Conservation (phyloP, 2,797 vertebrate species). For the Dipus sagitta region DNA sequence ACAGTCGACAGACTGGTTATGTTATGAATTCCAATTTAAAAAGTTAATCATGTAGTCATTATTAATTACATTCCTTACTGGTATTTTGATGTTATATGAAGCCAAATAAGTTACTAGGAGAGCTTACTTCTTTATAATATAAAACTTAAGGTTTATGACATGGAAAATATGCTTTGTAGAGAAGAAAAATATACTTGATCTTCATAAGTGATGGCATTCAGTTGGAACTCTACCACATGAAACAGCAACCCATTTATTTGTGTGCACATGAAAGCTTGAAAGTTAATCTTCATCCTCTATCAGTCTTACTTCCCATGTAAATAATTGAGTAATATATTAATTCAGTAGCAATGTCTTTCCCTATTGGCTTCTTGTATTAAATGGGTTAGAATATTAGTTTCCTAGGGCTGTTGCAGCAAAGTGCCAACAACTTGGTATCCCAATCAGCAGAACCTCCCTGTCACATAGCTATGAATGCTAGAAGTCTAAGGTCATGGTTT, state of each 20-base stretch:
- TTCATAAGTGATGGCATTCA: slow-evolving; percentile 17
- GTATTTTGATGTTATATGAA: slow-evolving; percentile 47
- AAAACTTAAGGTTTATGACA: slow-evolving; percentile 43
- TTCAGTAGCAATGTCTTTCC: not conserved
- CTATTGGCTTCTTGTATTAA: not conserved
- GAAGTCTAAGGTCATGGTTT: not conserved
- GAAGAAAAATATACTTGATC: not conserved
- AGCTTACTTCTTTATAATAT: not conserved
- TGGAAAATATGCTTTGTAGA: slow-evolving; percentile 23
- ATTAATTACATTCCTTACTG: not conserved
- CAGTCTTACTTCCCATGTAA: slow-evolving; percentile 11
- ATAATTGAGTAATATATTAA: not conserved
- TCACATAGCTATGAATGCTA: not conserved
- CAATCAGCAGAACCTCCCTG: not conserved
- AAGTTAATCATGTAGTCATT: not conserved
- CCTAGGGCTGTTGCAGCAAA: not conserved
- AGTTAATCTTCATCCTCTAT: not conserved
- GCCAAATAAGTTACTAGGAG: not conserved
- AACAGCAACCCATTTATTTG: not conserved
- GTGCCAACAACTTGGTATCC: not conserved
- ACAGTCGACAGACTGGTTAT: not conserved
- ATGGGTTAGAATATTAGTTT: not conserved
- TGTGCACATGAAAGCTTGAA: not conserved
- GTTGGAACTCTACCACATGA: slow-evolving; percentile 7
- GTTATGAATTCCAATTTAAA: not conserved